Percentiles rank a stretch among this genome's conserved stretches.
Conservation (phyloP, 2,113 vertebrate species). For the Manacus vitellinus region DNA sequence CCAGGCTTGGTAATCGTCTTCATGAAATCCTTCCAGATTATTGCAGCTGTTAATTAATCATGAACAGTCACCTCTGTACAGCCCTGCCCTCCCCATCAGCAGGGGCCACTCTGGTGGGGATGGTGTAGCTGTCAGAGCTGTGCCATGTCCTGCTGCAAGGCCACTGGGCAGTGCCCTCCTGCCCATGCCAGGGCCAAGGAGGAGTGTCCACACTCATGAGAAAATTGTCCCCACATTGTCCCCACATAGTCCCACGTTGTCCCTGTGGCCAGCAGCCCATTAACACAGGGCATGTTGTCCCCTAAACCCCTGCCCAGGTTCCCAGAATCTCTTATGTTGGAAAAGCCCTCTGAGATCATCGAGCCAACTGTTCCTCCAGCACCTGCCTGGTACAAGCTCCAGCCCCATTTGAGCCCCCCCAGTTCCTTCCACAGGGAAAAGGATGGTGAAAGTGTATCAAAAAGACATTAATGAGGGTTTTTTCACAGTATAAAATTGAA, state of each 20-base stretch:
- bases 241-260: neutral
- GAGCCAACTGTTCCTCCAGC: neutral
- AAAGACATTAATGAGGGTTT: neutral
- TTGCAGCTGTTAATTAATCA: neutral
- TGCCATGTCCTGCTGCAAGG: neutral
- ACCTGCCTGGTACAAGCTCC: neutral
- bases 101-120: neutral
- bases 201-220: neutral
- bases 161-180: neutral
- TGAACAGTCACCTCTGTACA: neutral
- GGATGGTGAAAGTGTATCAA: neutral
- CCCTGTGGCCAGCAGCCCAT: neutral
- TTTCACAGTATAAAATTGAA: neutral
- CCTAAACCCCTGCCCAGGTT: neutral
- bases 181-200: rapidly evolving
- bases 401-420: neutral
- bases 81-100: neutral
- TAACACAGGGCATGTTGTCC: neutral
- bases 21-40: neutral
- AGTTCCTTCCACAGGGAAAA: neutral
- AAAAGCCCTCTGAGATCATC: neutral
- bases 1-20: neutral
- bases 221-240: neutral
- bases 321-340: neutral
- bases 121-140: neutral